Conservation (phyloP, 23 tunicate genomes). For the Halocynthia aurantium region DNA sequence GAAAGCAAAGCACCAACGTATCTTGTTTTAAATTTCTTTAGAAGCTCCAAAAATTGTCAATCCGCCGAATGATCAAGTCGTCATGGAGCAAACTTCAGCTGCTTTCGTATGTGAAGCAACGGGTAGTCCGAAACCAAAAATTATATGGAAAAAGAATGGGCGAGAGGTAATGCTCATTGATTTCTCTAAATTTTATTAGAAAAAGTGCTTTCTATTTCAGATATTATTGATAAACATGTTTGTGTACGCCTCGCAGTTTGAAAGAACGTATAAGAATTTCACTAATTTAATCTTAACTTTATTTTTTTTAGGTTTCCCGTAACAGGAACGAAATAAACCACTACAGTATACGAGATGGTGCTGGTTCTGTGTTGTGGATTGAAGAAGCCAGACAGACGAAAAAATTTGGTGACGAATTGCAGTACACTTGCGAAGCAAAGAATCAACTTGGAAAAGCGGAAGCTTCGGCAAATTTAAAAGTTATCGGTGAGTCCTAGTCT, state of each 20-base stretch:
- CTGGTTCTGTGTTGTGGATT: conserved; percentile 49
- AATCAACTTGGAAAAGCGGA: conserved; percentile 24
- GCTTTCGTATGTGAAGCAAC: conserved; percentile 68
- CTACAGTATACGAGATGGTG: conserved; percentile 22
- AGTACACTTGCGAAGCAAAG: conserved; percentile 34
- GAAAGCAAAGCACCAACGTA: neutral
- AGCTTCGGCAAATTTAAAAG: conserved; percentile 1
- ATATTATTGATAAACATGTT: too few species aligned
- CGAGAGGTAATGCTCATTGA: conserved; percentile 10
- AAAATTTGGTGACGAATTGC: neutral
- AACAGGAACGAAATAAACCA: conserved; percentile 20
- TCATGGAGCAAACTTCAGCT: conserved; percentile 8
- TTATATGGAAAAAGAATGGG: conserved; percentile 43
- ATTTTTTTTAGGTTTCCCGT: conserved; percentile 18
- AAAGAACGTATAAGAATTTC: too few species aligned
- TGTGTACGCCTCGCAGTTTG: too few species aligned
- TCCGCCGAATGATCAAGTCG: conserved; percentile 26
- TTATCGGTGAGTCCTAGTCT: neutral
- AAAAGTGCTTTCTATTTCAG: too few species aligned
- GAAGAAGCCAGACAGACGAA: conserved; percentile 19
- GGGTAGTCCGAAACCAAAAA: conserved; percentile 57
- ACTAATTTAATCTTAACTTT: conserved; percentile 3
- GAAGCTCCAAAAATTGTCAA: conserved; percentile 45
- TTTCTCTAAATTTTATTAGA: too few species aligned
- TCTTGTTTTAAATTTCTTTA: conserved; percentile 1